phyloP scores from a whole-genome alignment of 2,888 invertebrate species.

The Thysanoteuthis rhombus region DNA sequence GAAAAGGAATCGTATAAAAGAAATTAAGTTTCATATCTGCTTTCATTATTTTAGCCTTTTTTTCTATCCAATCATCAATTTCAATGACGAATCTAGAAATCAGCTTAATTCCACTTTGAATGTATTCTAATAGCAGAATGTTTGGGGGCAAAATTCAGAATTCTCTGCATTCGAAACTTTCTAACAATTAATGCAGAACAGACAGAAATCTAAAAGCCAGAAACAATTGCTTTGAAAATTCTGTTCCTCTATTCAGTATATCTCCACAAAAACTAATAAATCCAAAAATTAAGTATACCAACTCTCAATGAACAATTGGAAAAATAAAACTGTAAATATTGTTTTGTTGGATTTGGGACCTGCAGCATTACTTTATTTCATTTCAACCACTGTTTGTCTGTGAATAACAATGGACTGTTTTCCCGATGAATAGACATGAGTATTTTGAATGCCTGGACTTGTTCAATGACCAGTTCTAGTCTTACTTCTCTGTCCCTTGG shows the following conservation, averaged over 20 bases:
- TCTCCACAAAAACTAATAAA: neutral
- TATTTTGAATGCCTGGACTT: neutral
- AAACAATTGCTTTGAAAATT: neutral
- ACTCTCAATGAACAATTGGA: neutral
- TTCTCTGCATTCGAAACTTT: neutral
- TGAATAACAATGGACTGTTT: neutral
- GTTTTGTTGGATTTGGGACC: neutral
- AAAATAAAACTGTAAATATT: conserved; percentile 12
- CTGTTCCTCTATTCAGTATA: neutral
- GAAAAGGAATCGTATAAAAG: neutral
- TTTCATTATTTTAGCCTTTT: neutral
- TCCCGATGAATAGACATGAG: neutral
- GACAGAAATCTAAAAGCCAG: neutral
- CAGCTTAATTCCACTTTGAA: neutral
- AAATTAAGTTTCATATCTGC: neutral
- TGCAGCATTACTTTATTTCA: neutral
- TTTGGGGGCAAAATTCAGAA: neutral
- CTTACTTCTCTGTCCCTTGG: neutral
- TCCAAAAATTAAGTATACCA: neutral
- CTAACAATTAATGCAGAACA: neutral
- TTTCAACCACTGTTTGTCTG: neutral
- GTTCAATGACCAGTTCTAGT: neutral
- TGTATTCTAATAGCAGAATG: neutral
- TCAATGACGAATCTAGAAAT: neutral
- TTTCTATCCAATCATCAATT: neutral